Percentiles rank a stretch among this genome's conserved stretches.
Evolutionary conservation across 2,888 invertebrate genomes (phyloP).

Genomic region (Spisula solida): DNA sequence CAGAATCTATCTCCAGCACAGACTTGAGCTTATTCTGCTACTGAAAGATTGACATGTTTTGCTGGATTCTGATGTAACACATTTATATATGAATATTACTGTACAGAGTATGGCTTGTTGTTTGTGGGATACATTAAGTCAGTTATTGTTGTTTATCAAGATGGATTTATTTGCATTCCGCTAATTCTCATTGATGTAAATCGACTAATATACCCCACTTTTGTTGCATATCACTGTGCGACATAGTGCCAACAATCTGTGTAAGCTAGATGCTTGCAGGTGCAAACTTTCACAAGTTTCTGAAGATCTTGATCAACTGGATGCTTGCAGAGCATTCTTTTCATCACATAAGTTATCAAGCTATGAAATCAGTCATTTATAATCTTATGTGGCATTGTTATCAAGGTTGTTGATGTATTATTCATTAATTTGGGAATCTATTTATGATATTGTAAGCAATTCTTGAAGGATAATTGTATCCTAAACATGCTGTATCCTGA

Average conservation of each 20-base stretch:
- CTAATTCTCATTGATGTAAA: slow-evolving; percentile 10
- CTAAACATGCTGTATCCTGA: not conserved
- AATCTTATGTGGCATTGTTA: slow-evolving; percentile 15
- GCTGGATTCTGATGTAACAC: not conserved
- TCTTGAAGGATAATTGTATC: not conserved
- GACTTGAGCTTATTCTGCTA: not conserved
- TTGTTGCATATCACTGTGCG: slow-evolving; percentile 2
- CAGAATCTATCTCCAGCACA: not conserved
- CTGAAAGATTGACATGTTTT: not conserved
- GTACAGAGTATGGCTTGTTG: not conserved
- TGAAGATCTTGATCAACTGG: slow-evolving; percentile 13
- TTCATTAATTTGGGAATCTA: slow-evolving; percentile 8
- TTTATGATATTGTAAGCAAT: slow-evolving; percentile 1
- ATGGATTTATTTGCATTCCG: not conserved
- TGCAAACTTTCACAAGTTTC: slow-evolving; percentile 23
- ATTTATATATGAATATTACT: not conserved
- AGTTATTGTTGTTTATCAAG: not conserved
- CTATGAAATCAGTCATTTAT: slow-evolving; percentile 1
- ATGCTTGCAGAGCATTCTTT: slow-evolving; percentile 1
- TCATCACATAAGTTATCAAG: not conserved
- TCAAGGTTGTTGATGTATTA: not conserved
- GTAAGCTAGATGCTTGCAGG: slow-evolving; percentile 22
- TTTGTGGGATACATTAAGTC: not conserved
- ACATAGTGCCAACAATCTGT: not conserved
- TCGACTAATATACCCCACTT: not conserved